phyloP scores from a whole-genome alignment of 2,797 vertebrate species.

The Carapus acus region DNA sequence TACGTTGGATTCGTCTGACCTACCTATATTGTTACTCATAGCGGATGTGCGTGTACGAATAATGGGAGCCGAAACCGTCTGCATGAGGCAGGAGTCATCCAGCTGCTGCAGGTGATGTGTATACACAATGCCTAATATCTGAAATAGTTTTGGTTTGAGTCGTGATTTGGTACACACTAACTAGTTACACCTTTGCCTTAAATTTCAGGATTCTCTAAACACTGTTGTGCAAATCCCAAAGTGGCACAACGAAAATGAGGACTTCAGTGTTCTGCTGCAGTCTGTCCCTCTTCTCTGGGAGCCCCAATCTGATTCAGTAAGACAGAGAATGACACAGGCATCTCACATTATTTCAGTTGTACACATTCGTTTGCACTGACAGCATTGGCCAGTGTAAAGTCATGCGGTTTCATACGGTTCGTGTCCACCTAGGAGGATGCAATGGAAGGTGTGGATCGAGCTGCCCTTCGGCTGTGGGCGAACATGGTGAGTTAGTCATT shows the following conservation, averaged over 20 bases:
- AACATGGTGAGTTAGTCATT: conserved; percentile 57
- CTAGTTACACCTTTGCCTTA: background rate
- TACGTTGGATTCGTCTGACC: too few relatives aligned
- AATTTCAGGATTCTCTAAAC: conserved; percentile 61
- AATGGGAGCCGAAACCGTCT: conserved; percentile 37
- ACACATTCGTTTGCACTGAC: background rate
- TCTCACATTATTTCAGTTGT: too few relatives aligned
- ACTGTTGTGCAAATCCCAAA: conserved; percentile 38
- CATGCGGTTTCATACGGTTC: background rate
- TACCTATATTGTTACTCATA: too few relatives aligned
- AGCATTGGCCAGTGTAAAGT: conserved; percentile 2
- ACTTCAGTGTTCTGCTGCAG: conserved; percentile 65
- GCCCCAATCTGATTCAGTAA: conserved; percentile 38
- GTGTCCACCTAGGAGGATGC: conserved; percentile 31
- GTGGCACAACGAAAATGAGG: conserved; percentile 46
- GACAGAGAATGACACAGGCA: conserved; percentile 9
- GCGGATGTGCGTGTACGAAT: conserved; percentile 47
- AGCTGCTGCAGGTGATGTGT: conserved; percentile 64
- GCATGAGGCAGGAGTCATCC: conserved; percentile 45
- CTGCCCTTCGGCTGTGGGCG: conserved; percentile 64
- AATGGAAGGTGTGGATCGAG: conserved; percentile 22
- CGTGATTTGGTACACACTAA: background rate
- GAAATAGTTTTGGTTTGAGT: too few relatives aligned
- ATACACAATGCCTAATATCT: too few relatives aligned
- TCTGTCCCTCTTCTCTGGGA: conserved; percentile 52